phyloP scores from a whole-genome alignment of 30 jellyfish, hydroid and myxozoan species.

The Catostylus mosaicus region DNA sequence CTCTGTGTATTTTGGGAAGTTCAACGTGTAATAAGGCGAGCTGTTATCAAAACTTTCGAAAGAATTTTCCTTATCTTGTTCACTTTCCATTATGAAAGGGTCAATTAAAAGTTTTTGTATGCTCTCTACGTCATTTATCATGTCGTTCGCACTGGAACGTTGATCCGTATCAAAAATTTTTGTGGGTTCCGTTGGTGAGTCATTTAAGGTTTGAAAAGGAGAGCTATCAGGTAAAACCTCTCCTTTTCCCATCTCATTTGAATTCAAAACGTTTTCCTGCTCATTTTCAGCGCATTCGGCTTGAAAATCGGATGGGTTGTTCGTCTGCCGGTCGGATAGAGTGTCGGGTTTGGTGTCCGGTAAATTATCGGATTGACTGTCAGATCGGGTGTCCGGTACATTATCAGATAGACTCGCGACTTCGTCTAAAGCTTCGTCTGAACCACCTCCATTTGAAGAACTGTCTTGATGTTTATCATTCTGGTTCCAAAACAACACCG shows the following conservation, averaged over 20 bases:
- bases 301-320: not conserved
- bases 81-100: conserved; percentile 58
- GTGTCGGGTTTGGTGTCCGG: not conserved
- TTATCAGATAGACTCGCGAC: not conserved
- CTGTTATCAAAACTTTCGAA: conserved; percentile 14
- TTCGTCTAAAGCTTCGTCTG: conserved; percentile 7
- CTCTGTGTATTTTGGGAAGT: conserved; percentile 63
- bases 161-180: conserved; percentile 14
- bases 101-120: conserved; percentile 41
- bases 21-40: conserved; percentile 63
- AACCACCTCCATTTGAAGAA: conserved; percentile 52
- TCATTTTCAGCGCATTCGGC: not conserved
- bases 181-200: conserved; percentile 66
- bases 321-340: not conserved
- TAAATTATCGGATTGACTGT: not conserved
- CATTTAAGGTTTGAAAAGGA: conserved; percentile 14
- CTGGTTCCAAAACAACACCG: conserved; percentile 88
- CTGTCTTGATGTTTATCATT: conserved; percentile 43
- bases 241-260: not conserved
- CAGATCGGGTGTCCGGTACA: conserved; percentile 1
- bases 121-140: conserved; percentile 62
- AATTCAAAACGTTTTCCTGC: conserved; percentile 26
- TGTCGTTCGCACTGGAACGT: conserved; percentile 35
- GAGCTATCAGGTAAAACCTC: conserved; percentile 21
- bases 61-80: conserved; percentile 10